phyloP scores from a whole-genome alignment of 2,888 invertebrate species.

The Scaptodrosophila latifasciaeformis region DNA sequence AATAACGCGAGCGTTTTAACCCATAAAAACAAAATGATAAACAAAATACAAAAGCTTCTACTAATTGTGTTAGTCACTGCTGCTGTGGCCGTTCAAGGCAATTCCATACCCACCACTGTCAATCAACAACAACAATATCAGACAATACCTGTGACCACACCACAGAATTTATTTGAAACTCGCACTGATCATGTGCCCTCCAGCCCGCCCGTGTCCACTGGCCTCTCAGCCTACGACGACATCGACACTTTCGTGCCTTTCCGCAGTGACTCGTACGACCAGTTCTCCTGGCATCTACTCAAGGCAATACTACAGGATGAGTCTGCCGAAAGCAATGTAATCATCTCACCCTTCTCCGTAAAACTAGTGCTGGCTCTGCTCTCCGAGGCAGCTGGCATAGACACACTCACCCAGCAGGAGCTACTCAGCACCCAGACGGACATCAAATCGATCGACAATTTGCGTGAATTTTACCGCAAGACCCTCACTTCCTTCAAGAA shows the following conservation, averaged over 20 bases:
- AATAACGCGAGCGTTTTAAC: slow-evolving; percentile 6
- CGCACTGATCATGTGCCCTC: slow-evolving; percentile 41
- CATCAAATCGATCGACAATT: slow-evolving; percentile 58
- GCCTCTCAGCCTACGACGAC: slow-evolving; percentile 35
- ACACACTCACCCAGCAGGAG: slow-evolving; percentile 62
- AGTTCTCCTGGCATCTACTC: slow-evolving; percentile 82
- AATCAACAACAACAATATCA: neutral
- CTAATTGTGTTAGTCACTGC: slow-evolving; percentile 14
- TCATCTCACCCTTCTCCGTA: slow-evolving; percentile 85
- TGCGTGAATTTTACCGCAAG: slow-evolving; percentile 70
- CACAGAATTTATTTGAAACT: slow-evolving; percentile 55
- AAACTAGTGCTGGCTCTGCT: slow-evolving; percentile 84
- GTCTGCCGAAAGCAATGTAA: slow-evolving; percentile 77
- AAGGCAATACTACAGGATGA: slow-evolving; percentile 75
- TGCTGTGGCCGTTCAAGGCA: slow-evolving; percentile 25
- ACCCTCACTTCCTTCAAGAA: slow-evolving; percentile 67
- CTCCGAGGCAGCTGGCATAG: slow-evolving; percentile 81
- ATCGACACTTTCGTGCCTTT: slow-evolving; percentile 72
- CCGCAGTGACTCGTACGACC: slow-evolving; percentile 76
- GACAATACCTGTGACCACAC: slow-evolving; percentile 35
- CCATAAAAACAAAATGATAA: slow-evolving; percentile 34
- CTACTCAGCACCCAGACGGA: slow-evolving; percentile 63
- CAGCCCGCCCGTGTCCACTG: slow-evolving; percentile 10
- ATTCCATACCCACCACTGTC: slow-evolving; percentile 40
- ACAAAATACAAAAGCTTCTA: neutral